Conservation (phyloP, 2,113 vertebrate genomes). For the Centropus bengalensis region DNA sequence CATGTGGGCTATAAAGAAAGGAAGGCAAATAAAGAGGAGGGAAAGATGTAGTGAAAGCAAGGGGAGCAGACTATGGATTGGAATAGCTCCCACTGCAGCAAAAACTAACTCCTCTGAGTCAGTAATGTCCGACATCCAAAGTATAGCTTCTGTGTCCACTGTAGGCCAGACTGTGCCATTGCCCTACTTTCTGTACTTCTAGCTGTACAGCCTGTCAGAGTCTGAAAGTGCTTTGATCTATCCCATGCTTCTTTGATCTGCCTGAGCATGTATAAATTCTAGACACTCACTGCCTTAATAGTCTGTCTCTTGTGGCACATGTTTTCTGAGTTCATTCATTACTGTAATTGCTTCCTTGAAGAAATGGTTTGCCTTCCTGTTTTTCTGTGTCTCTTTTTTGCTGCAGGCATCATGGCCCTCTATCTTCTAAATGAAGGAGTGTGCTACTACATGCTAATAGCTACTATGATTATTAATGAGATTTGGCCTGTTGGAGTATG, state of each 20-base stretch:
- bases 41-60: background rate
- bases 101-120: background rate
- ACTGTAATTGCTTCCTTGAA: constrained; percentile 22
- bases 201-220: background rate
- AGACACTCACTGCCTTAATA: background rate
- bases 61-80: background rate
- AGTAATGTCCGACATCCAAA: accelerated
- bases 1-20: background rate
- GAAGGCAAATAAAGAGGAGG: background rate
- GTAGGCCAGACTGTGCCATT: background rate
- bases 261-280: background rate
- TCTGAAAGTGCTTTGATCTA: background rate
- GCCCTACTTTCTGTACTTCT: background rate
- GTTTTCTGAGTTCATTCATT: constrained; percentile 3
- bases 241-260: constrained; percentile 17
- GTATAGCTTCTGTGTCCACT: background rate
- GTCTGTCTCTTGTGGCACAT: background rate
- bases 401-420: background rate
- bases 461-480: background rate
- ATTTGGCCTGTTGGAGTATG: background rate
- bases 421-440: background rate
- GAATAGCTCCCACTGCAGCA: background rate
- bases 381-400: background rate
- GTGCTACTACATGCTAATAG: background rate
- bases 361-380: background rate